phyloP scores from a whole-genome alignment of 2,797 vertebrate genomes.

The Neomorphus geoffroyi region DNA sequence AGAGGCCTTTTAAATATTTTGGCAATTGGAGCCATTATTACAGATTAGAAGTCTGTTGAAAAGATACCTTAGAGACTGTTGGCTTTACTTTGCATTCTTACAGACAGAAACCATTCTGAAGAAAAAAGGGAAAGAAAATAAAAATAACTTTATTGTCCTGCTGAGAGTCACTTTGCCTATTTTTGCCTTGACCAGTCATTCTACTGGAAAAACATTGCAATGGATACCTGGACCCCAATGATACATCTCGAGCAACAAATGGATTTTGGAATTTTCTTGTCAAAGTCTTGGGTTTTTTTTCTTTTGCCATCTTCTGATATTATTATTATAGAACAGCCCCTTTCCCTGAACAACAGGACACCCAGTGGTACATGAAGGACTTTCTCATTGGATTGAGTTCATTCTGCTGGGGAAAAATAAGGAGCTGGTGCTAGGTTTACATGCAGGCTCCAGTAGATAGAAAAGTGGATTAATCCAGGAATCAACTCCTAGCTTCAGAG shows the following conservation, averaged over 20 bases:
- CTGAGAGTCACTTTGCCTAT: constrained; percentile 25
- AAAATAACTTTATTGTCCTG: constrained; percentile 34
- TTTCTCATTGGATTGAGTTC: background rate
- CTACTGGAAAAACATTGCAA: constrained; percentile 15
- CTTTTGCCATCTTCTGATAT: background rate
- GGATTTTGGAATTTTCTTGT: background rate
- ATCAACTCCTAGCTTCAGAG: background rate
- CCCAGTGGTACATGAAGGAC: background rate
- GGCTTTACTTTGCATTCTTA: constrained; percentile 60
- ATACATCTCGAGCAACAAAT: background rate
- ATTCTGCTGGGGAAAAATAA: background rate
- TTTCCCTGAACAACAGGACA: background rate
- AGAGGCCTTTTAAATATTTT: constrained; percentile 49
- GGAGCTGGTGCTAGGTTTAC: background rate
- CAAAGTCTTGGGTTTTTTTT: background rate
- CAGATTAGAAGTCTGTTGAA: constrained; percentile 52
- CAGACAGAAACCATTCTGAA: constrained; percentile 22
- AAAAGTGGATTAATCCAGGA: background rate
- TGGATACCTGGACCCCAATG: background rate
- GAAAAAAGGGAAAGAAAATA: background rate
- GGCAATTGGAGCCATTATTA: constrained; percentile 35
- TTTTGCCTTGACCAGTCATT: background rate
- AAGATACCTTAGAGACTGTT: constrained; percentile 59
- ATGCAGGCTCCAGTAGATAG: background rate
- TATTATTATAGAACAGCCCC: background rate